These are phyloP conservation scores for Sorex araneus DNA, from an alignment of 2,113 vertebrate species.

Conservation along the genomic window DNA sequence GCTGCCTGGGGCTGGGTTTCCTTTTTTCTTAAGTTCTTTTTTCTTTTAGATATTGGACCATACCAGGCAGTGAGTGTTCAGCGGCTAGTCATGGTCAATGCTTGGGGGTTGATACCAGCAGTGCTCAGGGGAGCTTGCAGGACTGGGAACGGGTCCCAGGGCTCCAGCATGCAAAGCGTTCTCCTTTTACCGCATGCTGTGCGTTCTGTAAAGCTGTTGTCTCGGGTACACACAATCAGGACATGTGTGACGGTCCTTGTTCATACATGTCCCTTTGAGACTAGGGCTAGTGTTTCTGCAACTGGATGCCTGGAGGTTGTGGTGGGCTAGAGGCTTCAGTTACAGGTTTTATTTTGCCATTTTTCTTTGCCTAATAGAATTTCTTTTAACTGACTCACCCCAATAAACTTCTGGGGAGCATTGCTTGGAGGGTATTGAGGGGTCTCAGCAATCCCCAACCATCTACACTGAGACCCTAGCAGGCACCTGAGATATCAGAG, in stretches of 20 bases:
- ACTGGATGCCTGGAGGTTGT: not conserved
- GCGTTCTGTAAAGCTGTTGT: not conserved
- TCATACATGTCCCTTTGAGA: not conserved
- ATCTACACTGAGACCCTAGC: accelerated
- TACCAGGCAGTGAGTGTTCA: too few relatives aligned
- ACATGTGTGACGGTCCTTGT: not conserved
- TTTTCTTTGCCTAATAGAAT: too few relatives aligned
- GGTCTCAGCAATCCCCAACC: not conserved
- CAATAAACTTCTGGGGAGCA: not conserved
- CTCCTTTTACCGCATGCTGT: too few relatives aligned
- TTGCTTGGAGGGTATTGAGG: too few relatives aligned
- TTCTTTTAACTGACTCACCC: not conserved
- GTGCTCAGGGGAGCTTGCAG: too few relatives aligned
- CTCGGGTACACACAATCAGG: not conserved
- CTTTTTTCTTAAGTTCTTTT: too few relatives aligned
- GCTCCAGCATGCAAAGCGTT: too few relatives aligned
- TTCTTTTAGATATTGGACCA: too few relatives aligned
- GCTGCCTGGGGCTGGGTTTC: too few relatives aligned
- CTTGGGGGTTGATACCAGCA: too few relatives aligned
- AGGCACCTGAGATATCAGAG: not conserved
- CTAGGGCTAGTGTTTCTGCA: not conserved
- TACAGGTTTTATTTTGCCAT: not conserved
- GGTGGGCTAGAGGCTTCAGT: not conserved
- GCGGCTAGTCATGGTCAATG: too few relatives aligned
- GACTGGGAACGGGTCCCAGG: too few relatives aligned